These are phyloP conservation scores for Porphyrio hochstetteri DNA, from an alignment of 2,113 vertebrate genomes.

Conservation along the genomic window DNA sequence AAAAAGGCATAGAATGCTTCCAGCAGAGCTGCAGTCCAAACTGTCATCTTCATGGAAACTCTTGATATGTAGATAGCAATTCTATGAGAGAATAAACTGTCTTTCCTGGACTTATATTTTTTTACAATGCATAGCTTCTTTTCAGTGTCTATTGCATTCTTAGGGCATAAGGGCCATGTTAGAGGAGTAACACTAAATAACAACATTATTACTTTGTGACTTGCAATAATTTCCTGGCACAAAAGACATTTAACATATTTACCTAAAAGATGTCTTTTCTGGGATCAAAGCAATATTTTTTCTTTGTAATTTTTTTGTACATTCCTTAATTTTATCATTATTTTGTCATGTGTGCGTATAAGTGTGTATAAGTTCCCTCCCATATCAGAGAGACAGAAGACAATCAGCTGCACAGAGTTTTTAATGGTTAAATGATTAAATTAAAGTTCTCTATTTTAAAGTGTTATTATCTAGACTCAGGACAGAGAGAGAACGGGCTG, in stretches of 20 bases:
- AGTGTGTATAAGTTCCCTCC: neutral
- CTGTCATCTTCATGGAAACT: neutral
- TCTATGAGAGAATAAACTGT: neutral
- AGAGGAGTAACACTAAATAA: neutral
- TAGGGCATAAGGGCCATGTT: neutral
- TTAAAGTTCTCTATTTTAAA: constrained; percentile 47
- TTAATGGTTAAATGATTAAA: constrained; percentile 33
- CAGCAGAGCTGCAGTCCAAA: neutral
- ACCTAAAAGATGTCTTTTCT: neutral
- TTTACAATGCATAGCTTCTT: rapidly evolving
- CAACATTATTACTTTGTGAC: neutral
- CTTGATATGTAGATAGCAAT: neutral
- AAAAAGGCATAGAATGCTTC: neutral
- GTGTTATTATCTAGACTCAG: constrained; percentile 1
- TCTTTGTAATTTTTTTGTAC: neutral
- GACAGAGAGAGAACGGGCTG: neutral
- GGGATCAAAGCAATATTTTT: neutral
- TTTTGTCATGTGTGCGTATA: neutral
- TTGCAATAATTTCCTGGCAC: neutral
- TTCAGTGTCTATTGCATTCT: neutral
- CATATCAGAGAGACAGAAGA: neutral
- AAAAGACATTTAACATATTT: neutral
- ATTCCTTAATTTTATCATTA: neutral
- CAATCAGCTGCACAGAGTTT: neutral
- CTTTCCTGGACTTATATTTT: neutral